phyloP scores from a whole-genome alignment of 1,140 invertebrate species.

The Polyergus mexicanus region DNA sequence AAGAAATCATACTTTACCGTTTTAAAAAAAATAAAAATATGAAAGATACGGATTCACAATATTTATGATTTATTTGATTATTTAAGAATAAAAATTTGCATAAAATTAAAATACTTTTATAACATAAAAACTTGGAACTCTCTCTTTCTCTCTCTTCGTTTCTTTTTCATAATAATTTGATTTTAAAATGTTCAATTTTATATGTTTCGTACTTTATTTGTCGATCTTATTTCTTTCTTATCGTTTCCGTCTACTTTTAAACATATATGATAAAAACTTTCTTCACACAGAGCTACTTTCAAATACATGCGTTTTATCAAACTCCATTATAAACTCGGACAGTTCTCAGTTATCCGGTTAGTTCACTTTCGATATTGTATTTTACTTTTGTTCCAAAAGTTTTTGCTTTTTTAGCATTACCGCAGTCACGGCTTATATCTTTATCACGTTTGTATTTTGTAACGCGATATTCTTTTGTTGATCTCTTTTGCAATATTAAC shows the following conservation, averaged over 20 bases:
- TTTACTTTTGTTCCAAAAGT: not conserved
- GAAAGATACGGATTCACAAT: not conserved
- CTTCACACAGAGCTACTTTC: slow-evolving; percentile 3
- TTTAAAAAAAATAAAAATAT: not conserved
- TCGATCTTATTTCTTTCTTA: slow-evolving; percentile 7
- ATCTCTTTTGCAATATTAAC: not conserved
- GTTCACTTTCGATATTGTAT: slow-evolving; percentile 6
- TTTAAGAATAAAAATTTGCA: not conserved
- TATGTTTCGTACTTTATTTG: not conserved
- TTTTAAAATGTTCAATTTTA: not conserved
- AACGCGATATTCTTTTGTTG: not conserved
- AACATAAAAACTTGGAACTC: not conserved
- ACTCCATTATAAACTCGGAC: slow-evolving; percentile 38
- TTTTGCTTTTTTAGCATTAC: slow-evolving; percentile 18
- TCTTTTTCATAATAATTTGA: not conserved
- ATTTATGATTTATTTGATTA: not conserved
- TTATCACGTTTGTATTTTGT: not conserved
- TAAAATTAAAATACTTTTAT: not conserved
- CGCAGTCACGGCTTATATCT: not conserved
- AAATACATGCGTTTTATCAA: slow-evolving; percentile 25
- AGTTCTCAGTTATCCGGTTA: not conserved
- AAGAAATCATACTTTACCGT: not conserved
- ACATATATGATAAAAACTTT: slow-evolving; percentile 14
- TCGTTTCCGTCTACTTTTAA: slow-evolving; percentile 13
- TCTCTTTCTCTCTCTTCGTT: not conserved